Conservation (phyloP, 2,888 invertebrate species). For the Sepiola atlantica region DNA sequence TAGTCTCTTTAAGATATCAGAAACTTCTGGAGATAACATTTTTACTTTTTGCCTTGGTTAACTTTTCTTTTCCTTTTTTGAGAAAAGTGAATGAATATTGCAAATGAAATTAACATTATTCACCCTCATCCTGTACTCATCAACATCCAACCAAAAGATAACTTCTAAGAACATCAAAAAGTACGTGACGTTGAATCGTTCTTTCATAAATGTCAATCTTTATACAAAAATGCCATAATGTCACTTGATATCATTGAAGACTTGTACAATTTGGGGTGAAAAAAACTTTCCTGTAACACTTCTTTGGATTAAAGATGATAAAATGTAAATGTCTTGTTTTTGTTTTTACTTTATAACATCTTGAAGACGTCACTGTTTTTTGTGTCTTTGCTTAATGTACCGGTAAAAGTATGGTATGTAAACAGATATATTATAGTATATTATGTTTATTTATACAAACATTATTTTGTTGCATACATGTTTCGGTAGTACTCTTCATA, state of each 20-base stretch:
- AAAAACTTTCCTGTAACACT: background rate
- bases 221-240: background rate
- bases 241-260: background rate
- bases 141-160: background rate
- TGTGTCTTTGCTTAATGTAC: too few relatives aligned
- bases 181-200: background rate
- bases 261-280: background rate
- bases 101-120: background rate
- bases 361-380: too few relatives aligned
- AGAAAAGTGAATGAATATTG: background rate
- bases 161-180: background rate
- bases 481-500: too few relatives aligned
- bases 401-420: too few relatives aligned
- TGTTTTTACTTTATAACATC: background rate
- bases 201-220: background rate
- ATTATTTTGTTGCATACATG: too few relatives aligned
- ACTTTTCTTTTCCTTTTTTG: background rate
- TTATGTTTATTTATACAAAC: too few relatives aligned
- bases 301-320: slow-evolving; percentile 7
- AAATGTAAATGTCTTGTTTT: background rate
- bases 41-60: background rate
- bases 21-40: background rate
- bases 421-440: too few relatives aligned
- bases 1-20: background rate
- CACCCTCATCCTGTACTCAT: background rate